phyloP scores from a whole-genome alignment of 2,888 invertebrate species.

The Stegana nigrithorax region DNA sequence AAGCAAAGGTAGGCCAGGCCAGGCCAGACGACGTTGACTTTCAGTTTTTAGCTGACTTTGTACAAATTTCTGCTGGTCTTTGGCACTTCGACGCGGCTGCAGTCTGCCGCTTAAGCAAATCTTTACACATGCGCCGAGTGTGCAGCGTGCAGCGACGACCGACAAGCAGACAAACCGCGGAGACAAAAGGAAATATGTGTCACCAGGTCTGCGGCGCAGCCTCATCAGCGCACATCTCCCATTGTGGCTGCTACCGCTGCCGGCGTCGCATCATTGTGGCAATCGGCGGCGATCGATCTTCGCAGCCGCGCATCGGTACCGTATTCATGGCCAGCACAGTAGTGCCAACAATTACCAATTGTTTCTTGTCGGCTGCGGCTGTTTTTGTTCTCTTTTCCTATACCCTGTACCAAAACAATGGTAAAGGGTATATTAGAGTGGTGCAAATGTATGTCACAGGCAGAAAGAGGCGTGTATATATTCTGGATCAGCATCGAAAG shows the following conservation, averaged over 20 bases:
- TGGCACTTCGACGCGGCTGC: neutral
- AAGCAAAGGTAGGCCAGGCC: too few species aligned
- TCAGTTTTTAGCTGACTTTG: slow-evolving; percentile 10
- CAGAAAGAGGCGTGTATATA: too few species aligned
- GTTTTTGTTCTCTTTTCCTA: neutral
- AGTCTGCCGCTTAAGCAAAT: neutral
- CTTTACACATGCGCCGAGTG: neutral
- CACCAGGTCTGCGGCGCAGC: slow-evolving; percentile 10
- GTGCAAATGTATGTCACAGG: too few species aligned
- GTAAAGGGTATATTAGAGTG: too few species aligned
- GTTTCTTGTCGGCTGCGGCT: too few species aligned
- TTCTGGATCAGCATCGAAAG: too few species aligned
- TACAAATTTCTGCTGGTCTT: slow-evolving; percentile 4
- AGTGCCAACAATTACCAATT: slow-evolving; percentile 53
- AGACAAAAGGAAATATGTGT: neutral
- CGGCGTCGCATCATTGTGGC: neutral
- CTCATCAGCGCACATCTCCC: neutral
- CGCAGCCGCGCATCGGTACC: neutral
- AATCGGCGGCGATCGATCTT: neutral
- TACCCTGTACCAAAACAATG: too few species aligned
- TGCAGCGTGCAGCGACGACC: neutral
- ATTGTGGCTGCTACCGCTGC: neutral
- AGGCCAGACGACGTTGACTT: too few species aligned
- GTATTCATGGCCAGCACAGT: slow-evolving; percentile 21
- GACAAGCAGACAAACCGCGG: neutral